A percentile compares a stretch with the other conserved stretches of the same genome.
phyloP scores from a whole-genome alignment of 2,113 vertebrate genomes.

The Asarcornis scutulata region DNA sequence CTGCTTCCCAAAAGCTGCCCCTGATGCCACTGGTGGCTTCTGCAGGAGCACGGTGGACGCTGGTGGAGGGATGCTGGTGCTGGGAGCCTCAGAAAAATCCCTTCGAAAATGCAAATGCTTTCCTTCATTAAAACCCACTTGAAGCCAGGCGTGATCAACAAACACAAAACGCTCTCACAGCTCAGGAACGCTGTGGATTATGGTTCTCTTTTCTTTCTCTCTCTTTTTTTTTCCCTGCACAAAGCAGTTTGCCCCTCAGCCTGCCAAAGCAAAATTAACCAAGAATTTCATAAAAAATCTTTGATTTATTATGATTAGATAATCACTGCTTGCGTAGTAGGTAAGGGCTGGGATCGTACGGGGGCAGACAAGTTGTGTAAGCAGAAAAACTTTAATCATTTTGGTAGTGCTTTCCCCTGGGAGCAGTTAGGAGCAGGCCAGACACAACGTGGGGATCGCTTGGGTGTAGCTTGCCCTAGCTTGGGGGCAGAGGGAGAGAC shows the following conservation, averaged over 20 bases:
- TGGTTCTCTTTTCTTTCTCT: background rate
- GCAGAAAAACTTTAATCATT: background rate
- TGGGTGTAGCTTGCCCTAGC: background rate
- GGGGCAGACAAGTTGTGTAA: background rate
- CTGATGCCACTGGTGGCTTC: background rate
- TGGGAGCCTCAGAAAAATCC: background rate
- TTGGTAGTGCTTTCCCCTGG: background rate
- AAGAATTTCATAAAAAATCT: background rate
- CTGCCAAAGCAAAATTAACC: background rate
- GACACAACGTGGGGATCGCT: background rate
- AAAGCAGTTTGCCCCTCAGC: background rate
- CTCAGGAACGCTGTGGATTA: background rate
- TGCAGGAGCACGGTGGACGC: background rate
- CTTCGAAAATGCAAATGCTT: conserved; percentile 24
- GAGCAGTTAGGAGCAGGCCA: background rate
- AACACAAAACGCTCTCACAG: background rate
- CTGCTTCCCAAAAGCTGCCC: background rate
- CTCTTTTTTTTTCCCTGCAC: background rate
- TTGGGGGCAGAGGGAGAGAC: background rate
- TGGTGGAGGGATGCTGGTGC: background rate
- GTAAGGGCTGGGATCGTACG: background rate
- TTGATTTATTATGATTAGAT: background rate
- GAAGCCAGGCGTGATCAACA: background rate
- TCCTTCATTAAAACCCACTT: background rate
- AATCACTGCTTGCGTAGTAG: background rate